Conservation (phyloP, 2,113 vertebrate genomes). For the Ptilorrhoa leucosticta region DNA sequence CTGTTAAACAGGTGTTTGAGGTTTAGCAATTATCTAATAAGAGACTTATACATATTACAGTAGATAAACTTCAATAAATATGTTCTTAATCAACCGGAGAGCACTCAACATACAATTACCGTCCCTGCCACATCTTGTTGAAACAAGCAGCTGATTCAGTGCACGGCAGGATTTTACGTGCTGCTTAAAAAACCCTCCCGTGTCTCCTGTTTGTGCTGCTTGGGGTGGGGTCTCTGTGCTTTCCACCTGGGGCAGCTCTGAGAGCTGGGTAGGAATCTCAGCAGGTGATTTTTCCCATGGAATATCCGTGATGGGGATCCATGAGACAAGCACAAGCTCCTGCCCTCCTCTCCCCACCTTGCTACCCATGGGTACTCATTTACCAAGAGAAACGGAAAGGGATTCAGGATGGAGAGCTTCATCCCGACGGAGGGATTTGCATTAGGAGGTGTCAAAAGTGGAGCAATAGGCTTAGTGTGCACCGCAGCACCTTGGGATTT, state of each 20-base stretch:
- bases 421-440: neutral
- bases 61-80: slow-evolving; percentile 69
- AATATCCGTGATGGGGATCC: rapidly evolving
- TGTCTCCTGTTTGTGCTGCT: neutral
- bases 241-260: neutral
- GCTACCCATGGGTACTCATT: rapidly evolving
- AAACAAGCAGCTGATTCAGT: slow-evolving; percentile 29
- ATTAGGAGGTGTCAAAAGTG: neutral
- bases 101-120: slow-evolving; percentile 63
- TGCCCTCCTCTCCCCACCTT: neutral
- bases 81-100: slow-evolving; percentile 64
- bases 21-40: slow-evolving; percentile 67
- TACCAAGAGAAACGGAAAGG: neutral
- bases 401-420: neutral
- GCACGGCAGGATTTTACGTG: neutral
- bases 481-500: rapidly evolving
- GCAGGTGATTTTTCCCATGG: rapidly evolving
- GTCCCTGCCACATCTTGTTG: slow-evolving; percentile 39
- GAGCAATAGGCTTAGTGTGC: rapidly evolving
- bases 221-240: rapidly evolving
- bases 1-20: slow-evolving; percentile 67
- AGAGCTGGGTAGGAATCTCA: neutral
- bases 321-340: neutral
- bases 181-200: neutral
- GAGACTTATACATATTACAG: slow-evolving; percentile 67